These are phyloP conservation scores for Asobara japonica DNA, from an alignment of 1,140 invertebrate genomes.

Conservation along the genomic window DNA sequence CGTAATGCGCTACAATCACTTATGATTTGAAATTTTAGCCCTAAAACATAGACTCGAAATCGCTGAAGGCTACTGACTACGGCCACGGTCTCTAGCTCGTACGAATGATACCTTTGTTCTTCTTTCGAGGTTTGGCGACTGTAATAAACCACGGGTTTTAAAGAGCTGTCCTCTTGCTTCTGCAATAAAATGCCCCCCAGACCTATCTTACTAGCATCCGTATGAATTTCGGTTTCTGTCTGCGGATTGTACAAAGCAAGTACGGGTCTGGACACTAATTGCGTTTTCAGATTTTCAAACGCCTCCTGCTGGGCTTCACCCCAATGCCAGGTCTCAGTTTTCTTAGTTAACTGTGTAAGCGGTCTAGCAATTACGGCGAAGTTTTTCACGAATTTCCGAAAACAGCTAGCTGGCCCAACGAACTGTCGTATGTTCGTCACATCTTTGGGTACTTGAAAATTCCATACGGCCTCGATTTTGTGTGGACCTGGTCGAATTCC, in stretches of 20 bases:
- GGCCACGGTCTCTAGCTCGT: conserved; percentile 49
- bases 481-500: conserved; percentile 37
- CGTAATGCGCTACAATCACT: conserved; percentile 46
- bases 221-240: conserved; percentile 52
- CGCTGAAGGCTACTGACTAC: conserved; percentile 46
- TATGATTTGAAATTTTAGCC: conserved; percentile 44
- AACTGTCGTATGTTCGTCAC: conserved; percentile 52
- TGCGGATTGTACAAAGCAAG: conserved; percentile 51
- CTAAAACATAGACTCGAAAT: conserved; percentile 65
- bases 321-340: conserved; percentile 42
- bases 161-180: conserved; percentile 39
- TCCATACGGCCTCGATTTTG: conserved; percentile 38
- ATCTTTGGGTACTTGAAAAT: conserved; percentile 45
- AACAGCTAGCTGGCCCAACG: conserved; percentile 56
- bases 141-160: conserved; percentile 40
- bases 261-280: conserved; percentile 41
- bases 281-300: conserved; percentile 37
- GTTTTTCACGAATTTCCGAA: conserved; percentile 50
- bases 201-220: conserved; percentile 50
- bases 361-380: conserved; percentile 46
- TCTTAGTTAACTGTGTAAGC: conserved; percentile 46
- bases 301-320: conserved; percentile 28
- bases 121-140: conserved; percentile 41
- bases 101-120: conserved; percentile 57
- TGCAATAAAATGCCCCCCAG: conserved; percentile 50